Conservation (phyloP, 2,113 vertebrate genomes). For the Misgurnus mizolepis region DNA sequence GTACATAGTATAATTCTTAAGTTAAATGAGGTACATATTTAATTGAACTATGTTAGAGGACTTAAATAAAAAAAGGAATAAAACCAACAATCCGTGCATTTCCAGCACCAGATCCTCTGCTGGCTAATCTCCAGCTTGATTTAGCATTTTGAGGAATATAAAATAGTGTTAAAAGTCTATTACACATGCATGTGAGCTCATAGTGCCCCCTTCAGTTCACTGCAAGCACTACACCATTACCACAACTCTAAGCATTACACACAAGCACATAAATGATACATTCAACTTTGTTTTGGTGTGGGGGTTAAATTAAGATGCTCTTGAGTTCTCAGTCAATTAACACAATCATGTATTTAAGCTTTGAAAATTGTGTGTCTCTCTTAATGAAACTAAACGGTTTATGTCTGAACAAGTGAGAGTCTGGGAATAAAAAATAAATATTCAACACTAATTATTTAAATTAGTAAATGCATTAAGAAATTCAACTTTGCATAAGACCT, state of each 20-base stretch:
- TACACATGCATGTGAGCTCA: conserved; percentile 65
- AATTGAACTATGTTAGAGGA: conserved; percentile 73
- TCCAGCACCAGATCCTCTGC: conserved; percentile 65
- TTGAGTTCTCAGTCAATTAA: not conserved
- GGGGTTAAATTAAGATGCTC: not conserved
- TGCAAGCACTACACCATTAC: conserved; percentile 30
- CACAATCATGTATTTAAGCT: not conserved
- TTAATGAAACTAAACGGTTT: not conserved
- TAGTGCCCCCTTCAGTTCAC: conserved; percentile 78
- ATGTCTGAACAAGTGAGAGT: conserved; percentile 22
- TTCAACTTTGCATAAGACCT: not conserved
- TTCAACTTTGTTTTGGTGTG: not conserved
- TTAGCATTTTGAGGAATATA: conserved; percentile 71
- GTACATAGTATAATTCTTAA: not conserved
- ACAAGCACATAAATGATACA: too few relatives aligned
- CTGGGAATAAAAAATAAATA: not conserved
- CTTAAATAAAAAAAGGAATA: conserved; percentile 58
- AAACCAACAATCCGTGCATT: conserved; percentile 56
- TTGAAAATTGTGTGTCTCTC: not conserved
- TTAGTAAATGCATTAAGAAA: conserved; percentile 2
- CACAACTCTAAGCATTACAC: not conserved
- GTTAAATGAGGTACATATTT: conserved; percentile 55
- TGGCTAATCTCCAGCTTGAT: conserved; percentile 72
- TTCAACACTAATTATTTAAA: conserved; percentile 2
- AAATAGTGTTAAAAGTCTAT: conserved; percentile 69